Evolutionary conservation across 2,113 vertebrate genomes (phyloP).

Genomic region (Pseudopipra pipra): DNA sequence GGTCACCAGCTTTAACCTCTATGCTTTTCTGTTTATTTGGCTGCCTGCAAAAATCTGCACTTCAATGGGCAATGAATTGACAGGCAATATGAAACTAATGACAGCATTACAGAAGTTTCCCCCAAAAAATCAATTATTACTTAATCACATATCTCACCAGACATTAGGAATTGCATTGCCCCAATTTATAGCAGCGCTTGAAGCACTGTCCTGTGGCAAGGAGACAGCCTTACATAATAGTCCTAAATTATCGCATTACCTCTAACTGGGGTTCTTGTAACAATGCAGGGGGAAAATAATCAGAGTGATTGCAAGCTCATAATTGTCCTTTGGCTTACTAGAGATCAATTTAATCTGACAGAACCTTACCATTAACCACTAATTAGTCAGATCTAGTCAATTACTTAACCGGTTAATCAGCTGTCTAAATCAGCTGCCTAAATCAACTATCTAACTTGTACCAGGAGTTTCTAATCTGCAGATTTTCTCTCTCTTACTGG

Average conservation of each 20-base stretch:
- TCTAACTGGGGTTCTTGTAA: background rate
- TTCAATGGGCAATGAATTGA: slow-evolving; percentile 21
- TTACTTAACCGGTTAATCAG: background rate
- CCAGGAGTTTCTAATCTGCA: background rate
- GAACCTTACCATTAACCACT: background rate
- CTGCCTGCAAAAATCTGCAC: background rate
- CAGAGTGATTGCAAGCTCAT: background rate
- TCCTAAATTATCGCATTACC: background rate
- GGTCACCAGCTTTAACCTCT: background rate
- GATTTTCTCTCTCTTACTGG: background rate
- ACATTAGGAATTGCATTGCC: background rate
- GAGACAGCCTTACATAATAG: slow-evolving; percentile 27
- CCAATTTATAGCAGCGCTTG: background rate
- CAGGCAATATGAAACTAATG: background rate
- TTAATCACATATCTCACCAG: background rate
- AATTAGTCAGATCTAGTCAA: background rate
- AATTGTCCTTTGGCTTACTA: background rate
- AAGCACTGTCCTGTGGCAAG: slow-evolving; percentile 20
- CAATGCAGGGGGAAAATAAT: background rate
- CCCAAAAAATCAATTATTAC: slow-evolving; percentile 16
- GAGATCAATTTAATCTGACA: background rate
- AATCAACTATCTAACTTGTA: background rate
- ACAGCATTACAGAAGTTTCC: background rate
- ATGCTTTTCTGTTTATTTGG: background rate
- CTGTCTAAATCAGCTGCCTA: background rate